Base-by-base conservation (phyloP, 2,113 vertebrate species). In the Carlito syrichta region DNA sequence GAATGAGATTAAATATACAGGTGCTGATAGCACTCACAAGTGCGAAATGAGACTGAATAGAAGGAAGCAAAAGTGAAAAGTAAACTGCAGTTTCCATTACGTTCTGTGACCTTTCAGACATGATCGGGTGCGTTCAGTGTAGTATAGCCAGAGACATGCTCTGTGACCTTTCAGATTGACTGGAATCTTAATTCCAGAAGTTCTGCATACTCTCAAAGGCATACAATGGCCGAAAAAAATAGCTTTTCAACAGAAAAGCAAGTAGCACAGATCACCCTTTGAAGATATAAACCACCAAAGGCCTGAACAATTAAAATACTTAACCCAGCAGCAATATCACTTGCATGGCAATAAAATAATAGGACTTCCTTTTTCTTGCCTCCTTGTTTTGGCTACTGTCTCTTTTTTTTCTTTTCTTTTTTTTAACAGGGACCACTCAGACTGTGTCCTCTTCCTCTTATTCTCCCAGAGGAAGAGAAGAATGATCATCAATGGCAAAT, bases 121-220 rank as follows among this genome's bases (percentile, higher is more conserved):
- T n/a, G n/a, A n/a, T n/a, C n/a, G n/a, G n/a, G n/a, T n/a, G n/a
- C n/a, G n/a, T n/a, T n/a, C n/a, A n/a, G n/a, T n/a, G n/a, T n/a
- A n/a, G n/a, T n/a, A n/a, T n/a, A n/a, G n/a, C n/a, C n/a, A n/a
- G n/a, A n/a, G n/a, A n/a, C 73, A 22, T 74, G 25, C 38, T 90
- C 32, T 89, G 13, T 54, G 79, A 68, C n/a, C n/a, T 94, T 87
- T 81, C 54, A 93, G 48, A 23, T 32, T 89, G 69, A 89, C 20
- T 86, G 35, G 62, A 78, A 7, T 77, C 69, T 96, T 89, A 89
- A 95, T 89, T 83, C 69, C 56, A 86, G 48, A 97, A 91, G 54
- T 19, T 82, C 48, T 66, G 20, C 35, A 13, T 71, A 86, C 20
- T 43, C 58, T 19, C 54, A 89, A 71, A 82, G 48, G 73, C 30